These are phyloP conservation scores for Helogale parvula DNA, from an alignment of 2,113 vertebrate genomes.

Conservation along the genomic window DNA sequence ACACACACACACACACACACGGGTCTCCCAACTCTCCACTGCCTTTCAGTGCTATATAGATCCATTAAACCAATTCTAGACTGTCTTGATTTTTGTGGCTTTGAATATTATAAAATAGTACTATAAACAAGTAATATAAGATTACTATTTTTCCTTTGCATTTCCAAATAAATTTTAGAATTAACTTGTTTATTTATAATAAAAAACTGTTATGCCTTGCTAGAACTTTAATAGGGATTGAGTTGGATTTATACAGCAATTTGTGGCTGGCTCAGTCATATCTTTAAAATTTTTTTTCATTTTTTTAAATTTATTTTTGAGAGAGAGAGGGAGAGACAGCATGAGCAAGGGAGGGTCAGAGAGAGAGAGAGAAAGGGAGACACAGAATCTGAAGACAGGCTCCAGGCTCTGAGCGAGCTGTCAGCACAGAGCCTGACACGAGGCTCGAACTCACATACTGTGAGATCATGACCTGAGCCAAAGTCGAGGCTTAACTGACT, in stretches of 20 bases:
- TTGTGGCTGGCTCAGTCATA: background rate
- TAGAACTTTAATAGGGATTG: background rate
- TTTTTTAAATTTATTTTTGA: too few relatives aligned
- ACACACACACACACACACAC: too few relatives aligned
- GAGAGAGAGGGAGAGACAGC: too few relatives aligned
- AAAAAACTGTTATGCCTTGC: background rate
- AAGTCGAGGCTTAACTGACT: too few relatives aligned
- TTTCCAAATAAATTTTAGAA: constrained; percentile 21
- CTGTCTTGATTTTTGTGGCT: background rate
- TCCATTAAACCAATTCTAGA: background rate
- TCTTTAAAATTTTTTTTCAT: background rate
- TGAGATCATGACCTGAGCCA: too few relatives aligned
- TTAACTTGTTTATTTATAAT: background rate
- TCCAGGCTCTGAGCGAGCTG: too few relatives aligned
- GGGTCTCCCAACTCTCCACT: background rate
- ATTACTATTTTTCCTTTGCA: background rate
- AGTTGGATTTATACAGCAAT: background rate
- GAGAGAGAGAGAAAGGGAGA: too few relatives aligned
- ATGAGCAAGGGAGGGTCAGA: too few relatives aligned
- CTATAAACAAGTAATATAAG: background rate
- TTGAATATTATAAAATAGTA: background rate
- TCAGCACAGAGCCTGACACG: too few relatives aligned
- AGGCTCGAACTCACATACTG: too few relatives aligned
- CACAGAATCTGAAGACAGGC: too few relatives aligned
- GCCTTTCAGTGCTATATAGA: background rate